Base-by-base conservation (phyloP, 2,113 vertebrate species). In the Cyanocitta stelleri region DNA sequence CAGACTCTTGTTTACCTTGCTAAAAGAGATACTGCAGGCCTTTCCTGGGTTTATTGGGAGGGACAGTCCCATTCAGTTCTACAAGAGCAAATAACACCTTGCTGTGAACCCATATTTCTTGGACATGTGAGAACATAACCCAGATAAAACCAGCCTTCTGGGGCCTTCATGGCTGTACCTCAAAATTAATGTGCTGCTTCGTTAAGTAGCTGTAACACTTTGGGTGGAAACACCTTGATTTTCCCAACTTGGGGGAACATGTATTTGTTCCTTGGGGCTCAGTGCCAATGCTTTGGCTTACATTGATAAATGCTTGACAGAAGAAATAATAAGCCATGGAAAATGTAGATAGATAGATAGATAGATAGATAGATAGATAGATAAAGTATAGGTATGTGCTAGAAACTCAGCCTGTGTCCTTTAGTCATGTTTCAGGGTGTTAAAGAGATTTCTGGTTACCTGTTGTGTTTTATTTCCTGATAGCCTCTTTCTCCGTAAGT, bases 401-500 rank as follows among this genome's bases (percentile, higher is more conserved):
- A 52, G 66, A 49, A 90, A 52, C 20, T 10, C 49, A 59, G 17
- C 11, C 54, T 58, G 26, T 5, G 22, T 46, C 21, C 33, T 82
- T 68, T 10, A 39, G 58, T 13, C 4, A 0, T 14, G 17, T 32
- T 75, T 68, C 32, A 55, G 29, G 13, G 22, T 14, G 2, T 21
- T 35, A 32, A 39, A 35, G 37, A 54, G 24, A 22, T 41, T 76
- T 72, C n/a, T 91, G 29, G 20, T 46, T 23, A 18, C 54, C n/a
- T n/a, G 9, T 8, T 75, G 33, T 19, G 52, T 4, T 79, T 76
- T 56, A n/a, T 85, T 88, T 64, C 71, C 63, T 4, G 1, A 21
- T 6, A 13, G 1, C 16, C 22, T 74, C 26, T 55, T 74, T 29
- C 32, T 64, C 33, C 12, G 0, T 9, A 9, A 62, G 10, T 0